These are phyloP conservation scores for Thomomys bottae DNA, from an alignment of 2,113 vertebrate genomes.

Conservation along the genomic window DNA sequence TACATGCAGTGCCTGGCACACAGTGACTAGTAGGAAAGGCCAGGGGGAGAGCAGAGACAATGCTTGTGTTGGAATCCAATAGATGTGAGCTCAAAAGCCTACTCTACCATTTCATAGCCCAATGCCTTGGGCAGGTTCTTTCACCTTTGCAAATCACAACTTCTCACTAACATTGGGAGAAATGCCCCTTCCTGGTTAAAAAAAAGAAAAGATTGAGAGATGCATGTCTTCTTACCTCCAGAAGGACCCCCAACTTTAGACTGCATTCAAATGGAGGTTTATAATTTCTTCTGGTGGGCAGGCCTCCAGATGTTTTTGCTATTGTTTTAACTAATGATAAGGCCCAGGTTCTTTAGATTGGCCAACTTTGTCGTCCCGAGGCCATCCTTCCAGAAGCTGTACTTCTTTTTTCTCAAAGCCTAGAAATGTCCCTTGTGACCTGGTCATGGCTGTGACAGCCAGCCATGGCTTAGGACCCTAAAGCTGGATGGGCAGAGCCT, in stretches of 20 bases:
- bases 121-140: background rate
- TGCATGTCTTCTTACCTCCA: background rate
- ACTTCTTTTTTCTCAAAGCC: background rate
- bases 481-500: background rate
- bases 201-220: background rate
- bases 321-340: rapidly evolving
- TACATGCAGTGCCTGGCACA: rapidly evolving
- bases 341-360: background rate
- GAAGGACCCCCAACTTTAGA: background rate
- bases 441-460: background rate
- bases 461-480: background rate
- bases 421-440: background rate
- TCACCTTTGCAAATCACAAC: background rate
- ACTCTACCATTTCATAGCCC: background rate
- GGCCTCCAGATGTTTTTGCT: background rate
- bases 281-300: too few relatives aligned
- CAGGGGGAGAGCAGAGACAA: rapidly evolving
- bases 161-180: background rate
- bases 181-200: background rate
- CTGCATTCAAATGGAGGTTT: background rate
- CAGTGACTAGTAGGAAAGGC: background rate
- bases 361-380: background rate
- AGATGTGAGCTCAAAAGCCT: background rate
- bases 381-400: background rate
- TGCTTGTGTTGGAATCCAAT: background rate